Percentiles rank a stretch among this genome's conserved stretches.
Evolutionary conservation across 2,113 vertebrate genomes (phyloP).

Genomic region (Aegotheles bennettii): DNA sequence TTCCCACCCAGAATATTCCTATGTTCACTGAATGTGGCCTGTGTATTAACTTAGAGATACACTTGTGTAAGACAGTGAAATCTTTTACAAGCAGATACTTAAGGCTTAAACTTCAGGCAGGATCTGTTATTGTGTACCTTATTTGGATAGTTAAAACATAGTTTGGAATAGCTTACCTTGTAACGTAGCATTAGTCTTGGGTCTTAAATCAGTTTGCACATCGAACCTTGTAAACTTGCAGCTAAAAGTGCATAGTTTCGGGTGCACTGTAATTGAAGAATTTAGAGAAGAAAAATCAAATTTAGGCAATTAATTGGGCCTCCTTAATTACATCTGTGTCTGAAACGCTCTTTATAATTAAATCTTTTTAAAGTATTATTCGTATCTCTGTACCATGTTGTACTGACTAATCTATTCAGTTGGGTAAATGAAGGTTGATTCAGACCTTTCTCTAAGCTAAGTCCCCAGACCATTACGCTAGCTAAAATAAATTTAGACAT

Average conservation of each 20-base stretch:
- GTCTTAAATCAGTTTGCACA: background rate
- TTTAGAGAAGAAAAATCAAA: slow-evolving; percentile 22
- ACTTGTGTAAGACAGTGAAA: background rate
- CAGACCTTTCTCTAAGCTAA: slow-evolving; percentile 53
- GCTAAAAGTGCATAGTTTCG: background rate
- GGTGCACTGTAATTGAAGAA: background rate
- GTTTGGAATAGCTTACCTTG: background rate
- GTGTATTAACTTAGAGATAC: background rate
- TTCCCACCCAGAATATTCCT: background rate
- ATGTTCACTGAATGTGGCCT: accelerated
- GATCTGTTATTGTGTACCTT: background rate
- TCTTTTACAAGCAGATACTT: background rate
- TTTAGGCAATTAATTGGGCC: slow-evolving; percentile 22
- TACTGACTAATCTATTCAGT: slow-evolving; percentile 33
- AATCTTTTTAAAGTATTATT: slow-evolving; percentile 30
- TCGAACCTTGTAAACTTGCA: background rate
- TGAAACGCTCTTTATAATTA: slow-evolving; percentile 37
- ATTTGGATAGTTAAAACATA: background rate
- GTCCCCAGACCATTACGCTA: slow-evolving; percentile 61
- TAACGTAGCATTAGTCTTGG: background rate
- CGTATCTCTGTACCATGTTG: background rate
- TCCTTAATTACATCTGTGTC: slow-evolving; percentile 56
- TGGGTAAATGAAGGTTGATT: slow-evolving; percentile 53
- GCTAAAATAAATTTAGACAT: slow-evolving; percentile 70
- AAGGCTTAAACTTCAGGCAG: background rate